Evolutionary conservation across 2,113 vertebrate species (phyloP), one percentile per base, ranked within the genome.

Genomic region (Cyprinodon variegatus): DNA sequence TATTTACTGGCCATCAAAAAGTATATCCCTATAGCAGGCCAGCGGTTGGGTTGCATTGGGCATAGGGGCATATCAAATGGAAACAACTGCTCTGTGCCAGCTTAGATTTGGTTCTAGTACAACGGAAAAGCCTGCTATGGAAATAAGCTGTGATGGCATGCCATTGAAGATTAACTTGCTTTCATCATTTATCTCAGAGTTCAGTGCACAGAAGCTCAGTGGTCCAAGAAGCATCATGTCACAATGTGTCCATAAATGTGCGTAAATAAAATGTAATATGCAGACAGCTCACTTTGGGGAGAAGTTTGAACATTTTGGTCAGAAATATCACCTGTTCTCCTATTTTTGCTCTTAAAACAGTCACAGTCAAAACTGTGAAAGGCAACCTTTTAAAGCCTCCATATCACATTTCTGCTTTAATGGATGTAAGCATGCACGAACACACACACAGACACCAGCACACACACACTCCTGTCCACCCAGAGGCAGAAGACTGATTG

Each of bases 51-150:
- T 76, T 78, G 79, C 78, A 74, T 68, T 82, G 86, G 86, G 88
- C 79, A 84, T 80, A 85, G 86, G 81, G 88, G 88, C 82, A 83
- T 84, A 85, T 90, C 83, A 88, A 90, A 90, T 90, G 82, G 86
- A 90, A 90, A 90, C 90, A 92, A 91, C 89, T 90, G 91, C 82
- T 92, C 80, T 62, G 79, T 88, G 91, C 81, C 87, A 89, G 85
- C 83, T 88, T 80, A 70, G 70, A 89, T 91, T 81, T 89, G 79
- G 88, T 87, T 82, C 70, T 41, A 72, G 72, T 80, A 87, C 86
- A 86, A 81, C 76, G 76, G 85, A 63, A 86, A 76, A 72, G 71
- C 62, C 80, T 82, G 81, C 74, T 81, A 82, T 92, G 88, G 82
- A 88, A 91, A 92, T 90, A 72, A 90, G 80, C 83, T 79, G 71